These are phyloP conservation scores for Allygus modestus DNA, from an alignment of 2,888 invertebrate species.

Conservation along the genomic window DNA sequence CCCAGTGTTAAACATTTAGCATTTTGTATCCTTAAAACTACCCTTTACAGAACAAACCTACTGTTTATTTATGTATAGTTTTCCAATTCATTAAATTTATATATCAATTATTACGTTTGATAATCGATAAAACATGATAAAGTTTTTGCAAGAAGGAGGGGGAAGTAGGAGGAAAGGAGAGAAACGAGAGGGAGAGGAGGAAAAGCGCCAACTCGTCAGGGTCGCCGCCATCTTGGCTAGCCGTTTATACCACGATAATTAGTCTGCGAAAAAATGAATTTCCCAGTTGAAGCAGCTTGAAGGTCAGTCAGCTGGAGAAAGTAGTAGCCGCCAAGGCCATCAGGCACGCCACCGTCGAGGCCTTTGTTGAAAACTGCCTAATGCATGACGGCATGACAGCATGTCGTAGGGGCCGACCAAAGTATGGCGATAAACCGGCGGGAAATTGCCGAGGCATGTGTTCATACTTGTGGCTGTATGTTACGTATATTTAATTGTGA, in stretches of 20 bases:
- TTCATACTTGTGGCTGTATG: too few relatives aligned
- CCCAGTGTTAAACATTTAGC: too few relatives aligned
- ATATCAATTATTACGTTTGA: too few relatives aligned
- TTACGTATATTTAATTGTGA: too few relatives aligned
- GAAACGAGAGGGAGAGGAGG: slow-evolving; percentile 17
- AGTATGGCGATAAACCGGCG: background rate
- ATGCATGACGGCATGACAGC: background rate
- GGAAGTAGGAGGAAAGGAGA: too few relatives aligned
- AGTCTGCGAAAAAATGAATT: slow-evolving; percentile 59
- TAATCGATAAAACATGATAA: too few relatives aligned
- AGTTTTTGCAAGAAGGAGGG: too few relatives aligned
- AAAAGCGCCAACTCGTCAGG: slow-evolving; percentile 4
- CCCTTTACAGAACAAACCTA: too few relatives aligned
- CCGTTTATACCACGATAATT: slow-evolving; percentile 51
- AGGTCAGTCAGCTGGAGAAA: slow-evolving; percentile 8
- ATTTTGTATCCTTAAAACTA: too few relatives aligned
- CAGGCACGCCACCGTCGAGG: slow-evolving; percentile 15
- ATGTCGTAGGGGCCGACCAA: background rate
- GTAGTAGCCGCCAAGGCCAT: slow-evolving; percentile 19
- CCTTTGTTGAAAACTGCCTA: slow-evolving; percentile 34
- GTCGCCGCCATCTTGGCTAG: slow-evolving; percentile 47
- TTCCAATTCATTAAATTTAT: too few relatives aligned
- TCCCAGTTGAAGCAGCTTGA: slow-evolving; percentile 54
- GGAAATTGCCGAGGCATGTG: too few relatives aligned
- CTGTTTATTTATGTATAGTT: too few relatives aligned